Evolutionary conservation across 2,888 invertebrate genomes (phyloP), one percentile per base, ranked within the genome.

Genomic region (Noctua janthe): DNA sequence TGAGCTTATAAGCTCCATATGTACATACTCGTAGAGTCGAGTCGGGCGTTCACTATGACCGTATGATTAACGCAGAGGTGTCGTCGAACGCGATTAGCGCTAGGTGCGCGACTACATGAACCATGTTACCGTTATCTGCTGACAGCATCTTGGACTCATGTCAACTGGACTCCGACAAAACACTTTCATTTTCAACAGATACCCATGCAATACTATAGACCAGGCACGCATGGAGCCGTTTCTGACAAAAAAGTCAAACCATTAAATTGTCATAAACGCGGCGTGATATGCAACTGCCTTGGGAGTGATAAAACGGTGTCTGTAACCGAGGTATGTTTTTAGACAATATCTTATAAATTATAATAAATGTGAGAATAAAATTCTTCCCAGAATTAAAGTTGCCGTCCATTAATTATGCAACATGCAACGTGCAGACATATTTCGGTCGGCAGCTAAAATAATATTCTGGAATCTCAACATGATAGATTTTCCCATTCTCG

Each of bases 81-180:
- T 94, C 94, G 91, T 93, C 93, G 91, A 90, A 89, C 89, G 92
- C 92, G 92, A 93, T 93, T 93, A 88, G 74, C 86, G 90, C 89
- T 87, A 91, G 92, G 89, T 91, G 91, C 90, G 81, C 83, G 89
- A 91, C 92, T 92, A 93, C 92, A 92, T 94, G 93, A 91, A 93
- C 94, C 94, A 89, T 92, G 92, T 96, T 96, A 95, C 93, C 94
- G 94, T 95, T 96, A 96, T 97, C 96, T 93, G 89, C 88, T 92
- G 96, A 96, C 97, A 96, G 96, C 92, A 95, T 96, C 96, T 97
- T 97, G 97, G 96, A 96, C 90, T 92, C 86, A 93, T 93, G 94
- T 95, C 97, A 97, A 96, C 93, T 94, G 93, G 92, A 92, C 91
- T 91, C 92, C 87, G 91, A 92, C 91, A 92, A 92, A 93, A 91